A percentile compares a stretch with the other conserved stretches of the same genome.
phyloP scores from a whole-genome alignment of 2,113 vertebrate species.

The Synodontis membranacea region DNA sequence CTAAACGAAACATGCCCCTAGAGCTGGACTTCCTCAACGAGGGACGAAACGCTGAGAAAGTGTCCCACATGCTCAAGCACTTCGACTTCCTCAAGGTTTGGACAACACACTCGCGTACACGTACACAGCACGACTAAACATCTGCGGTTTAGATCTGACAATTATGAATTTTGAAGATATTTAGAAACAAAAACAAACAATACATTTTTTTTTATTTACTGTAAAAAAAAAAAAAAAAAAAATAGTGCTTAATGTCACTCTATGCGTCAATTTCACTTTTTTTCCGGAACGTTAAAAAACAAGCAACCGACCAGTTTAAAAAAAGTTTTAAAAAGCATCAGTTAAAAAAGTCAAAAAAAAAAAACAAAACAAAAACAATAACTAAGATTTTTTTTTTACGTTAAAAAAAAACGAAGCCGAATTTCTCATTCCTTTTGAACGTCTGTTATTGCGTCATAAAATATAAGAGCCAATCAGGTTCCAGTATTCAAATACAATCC shows the following conservation, averaged over 20 bases:
- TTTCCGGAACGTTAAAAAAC: neutral
- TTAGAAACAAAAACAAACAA: no score
- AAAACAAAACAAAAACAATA: neutral
- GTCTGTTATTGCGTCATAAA: neutral
- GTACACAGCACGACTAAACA: neutral
- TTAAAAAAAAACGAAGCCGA: no score
- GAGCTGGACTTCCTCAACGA: slow-evolving; percentile 96
- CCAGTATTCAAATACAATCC: neutral
- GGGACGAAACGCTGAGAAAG: slow-evolving; percentile 89
- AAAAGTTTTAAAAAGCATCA: neutral
- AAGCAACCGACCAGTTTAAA: neutral
- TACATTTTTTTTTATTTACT: no score
- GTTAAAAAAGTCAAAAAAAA: neutral
- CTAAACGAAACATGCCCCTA: slow-evolving; percentile 93
- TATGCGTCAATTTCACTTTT: neutral
- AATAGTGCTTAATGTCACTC: neutral
- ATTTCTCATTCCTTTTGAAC: no score
- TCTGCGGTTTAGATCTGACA: neutral
- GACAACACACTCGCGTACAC: slow-evolving; percentile 24
- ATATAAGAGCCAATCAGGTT: neutral
- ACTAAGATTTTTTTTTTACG: no score
- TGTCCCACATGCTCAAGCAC: slow-evolving; percentile 82
- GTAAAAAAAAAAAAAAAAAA: neutral
- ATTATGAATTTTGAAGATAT: no score
- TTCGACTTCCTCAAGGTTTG: slow-evolving; percentile 87